Base-by-base conservation (phyloP, 2,888 invertebrate species). In the Iphiclides podalirius region DNA sequence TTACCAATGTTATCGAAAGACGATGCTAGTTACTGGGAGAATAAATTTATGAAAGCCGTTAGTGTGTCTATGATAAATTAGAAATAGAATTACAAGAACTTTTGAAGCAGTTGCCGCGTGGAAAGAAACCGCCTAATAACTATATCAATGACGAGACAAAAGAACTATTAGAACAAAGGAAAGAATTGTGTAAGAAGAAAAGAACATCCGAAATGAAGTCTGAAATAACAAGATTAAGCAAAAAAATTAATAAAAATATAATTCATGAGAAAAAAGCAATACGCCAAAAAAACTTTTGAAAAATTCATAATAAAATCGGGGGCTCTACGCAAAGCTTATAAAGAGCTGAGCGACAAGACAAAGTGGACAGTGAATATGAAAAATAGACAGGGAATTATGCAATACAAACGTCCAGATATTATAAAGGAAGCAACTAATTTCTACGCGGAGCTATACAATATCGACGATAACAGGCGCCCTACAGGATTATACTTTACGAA, bases 191-290 rank as follows among this genome's bases (percentile, higher is more conserved):
- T 20, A 42, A 16, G 15, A 28, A 52, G 26, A 47, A 43, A 40
- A 39, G 39, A 35, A 44, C 47, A n/a, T n/a, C n/a, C n/a, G n/a
- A n/a, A n/a, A 20, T 39, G 9, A 47, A 43, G 11, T 39, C 4
- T n/a, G 34, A 52, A 35, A 28, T 44, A 35, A 52, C 35, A 28
- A 43, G 8, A 35, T 36, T 48, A 33, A 47, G 47, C 33, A 35
- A 35, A 40, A 39, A 34, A 31, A 52, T 52, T 8, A 52, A 52
- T 44, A 52, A 47, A 44, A 52, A 47, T 40, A 47, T 52, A 2
- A 35, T 4, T 43, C 44, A 45, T 15, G 20, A 46, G 31, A 42
- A 39, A 47, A 47, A 9, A 26, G 14, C 9, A 38, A 47, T 12
- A 26, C n/a, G 42, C n/a, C 20, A 47, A 45, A 37, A 33, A 36